phyloP scores from a whole-genome alignment of 2,888 invertebrate species.

The Pinctada fucata region DNA sequence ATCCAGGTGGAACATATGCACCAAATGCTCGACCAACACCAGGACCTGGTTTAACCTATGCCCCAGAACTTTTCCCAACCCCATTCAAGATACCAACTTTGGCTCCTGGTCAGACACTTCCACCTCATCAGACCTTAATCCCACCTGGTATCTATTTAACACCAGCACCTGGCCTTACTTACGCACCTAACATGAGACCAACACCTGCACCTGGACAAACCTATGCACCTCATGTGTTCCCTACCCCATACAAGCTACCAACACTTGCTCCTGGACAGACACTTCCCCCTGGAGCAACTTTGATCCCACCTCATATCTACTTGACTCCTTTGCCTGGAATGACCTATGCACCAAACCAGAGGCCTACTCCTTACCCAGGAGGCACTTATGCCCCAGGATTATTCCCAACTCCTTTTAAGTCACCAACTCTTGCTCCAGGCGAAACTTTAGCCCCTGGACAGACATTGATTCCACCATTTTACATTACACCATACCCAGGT shows the following conservation, averaged over 20 bases:
- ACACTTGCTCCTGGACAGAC: neutral
- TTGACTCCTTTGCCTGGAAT: neutral
- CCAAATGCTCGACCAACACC: neutral
- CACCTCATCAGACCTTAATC: neutral
- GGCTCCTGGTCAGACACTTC: neutral
- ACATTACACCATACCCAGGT: slow-evolving; percentile 39
- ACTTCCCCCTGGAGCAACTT: neutral
- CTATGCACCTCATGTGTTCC: neutral
- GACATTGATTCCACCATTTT: neutral
- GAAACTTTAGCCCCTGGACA: neutral
- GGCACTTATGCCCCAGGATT: neutral
- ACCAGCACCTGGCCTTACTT: neutral
- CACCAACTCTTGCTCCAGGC: neutral
- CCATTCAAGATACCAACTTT: neutral
- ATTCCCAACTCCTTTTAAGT: neutral
- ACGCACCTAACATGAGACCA: neutral
- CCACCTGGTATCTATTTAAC: neutral
- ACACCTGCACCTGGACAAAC: neutral
- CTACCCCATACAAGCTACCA: neutral
- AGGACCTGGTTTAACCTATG: neutral
- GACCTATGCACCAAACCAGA: neutral
- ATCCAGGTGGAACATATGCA: neutral
- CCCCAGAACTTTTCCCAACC: neutral
- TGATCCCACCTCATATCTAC: neutral
- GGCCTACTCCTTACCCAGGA: neutral